Conservation (phyloP, 2,888 invertebrate species). For the Nipponacmea schrenckii region DNA sequence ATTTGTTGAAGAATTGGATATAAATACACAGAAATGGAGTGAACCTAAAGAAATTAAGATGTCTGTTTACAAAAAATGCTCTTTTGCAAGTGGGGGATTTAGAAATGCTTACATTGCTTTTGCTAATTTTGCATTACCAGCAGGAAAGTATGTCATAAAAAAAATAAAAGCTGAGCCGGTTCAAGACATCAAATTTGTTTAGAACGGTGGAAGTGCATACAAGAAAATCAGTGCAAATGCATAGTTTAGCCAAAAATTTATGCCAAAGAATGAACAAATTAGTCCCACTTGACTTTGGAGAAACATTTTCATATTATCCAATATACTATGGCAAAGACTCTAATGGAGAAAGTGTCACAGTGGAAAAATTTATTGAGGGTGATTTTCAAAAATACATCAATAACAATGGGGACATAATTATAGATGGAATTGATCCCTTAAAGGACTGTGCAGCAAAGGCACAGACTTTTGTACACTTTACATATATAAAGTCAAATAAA, state of each 20-base stretch:
- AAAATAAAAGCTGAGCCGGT: background rate
- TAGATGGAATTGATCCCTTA: too few relatives aligned
- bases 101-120: background rate
- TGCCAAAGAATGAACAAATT: background rate
- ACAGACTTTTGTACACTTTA: background rate
- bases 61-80: background rate
- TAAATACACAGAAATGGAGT: background rate
- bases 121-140: background rate
- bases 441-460: background rate
- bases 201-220: background rate
- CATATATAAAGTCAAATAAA: background rate
- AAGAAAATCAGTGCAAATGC: background rate
- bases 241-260: background rate
- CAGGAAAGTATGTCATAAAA: background rate
- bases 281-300: background rate
- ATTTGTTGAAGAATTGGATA: background rate
- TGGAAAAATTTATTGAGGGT: background rate
- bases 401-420: background rate
- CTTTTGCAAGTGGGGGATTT: background rate
- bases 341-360: background rate
- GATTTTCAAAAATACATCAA: background rate
- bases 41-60: background rate
- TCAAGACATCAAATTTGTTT: background rate
- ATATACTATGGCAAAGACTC: background rate
- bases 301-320: background rate